Base-by-base conservation (phyloP, 2,797 vertebrate species). In the Danionella dracula region DNA sequence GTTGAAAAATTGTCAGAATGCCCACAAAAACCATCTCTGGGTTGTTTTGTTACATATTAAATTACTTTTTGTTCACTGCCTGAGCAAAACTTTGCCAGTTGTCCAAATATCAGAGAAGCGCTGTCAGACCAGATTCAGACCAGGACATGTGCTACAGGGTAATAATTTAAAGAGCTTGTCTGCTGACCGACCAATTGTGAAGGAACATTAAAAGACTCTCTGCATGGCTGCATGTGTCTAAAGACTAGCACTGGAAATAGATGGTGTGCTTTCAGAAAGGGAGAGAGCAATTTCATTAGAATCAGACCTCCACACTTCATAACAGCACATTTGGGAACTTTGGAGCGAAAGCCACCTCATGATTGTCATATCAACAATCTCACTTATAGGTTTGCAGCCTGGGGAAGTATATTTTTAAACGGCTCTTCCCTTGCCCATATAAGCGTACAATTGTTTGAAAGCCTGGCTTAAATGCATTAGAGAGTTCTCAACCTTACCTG, bases 251-350 rank as follows among this genome's bases (percentile, higher is more conserved):
- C 16, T 15, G 53, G 37, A 69, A 74, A 62, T 67, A 46, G 66
- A 70, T 67, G 66, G 29, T 7, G 58, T 53, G 32, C 48, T 5
- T 21, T 44, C 46, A 42, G 31, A 32, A 27, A 69, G 62, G 63
- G 38, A 69, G 34, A 59, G 16, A 12, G 32, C 8, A 50, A 69
- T 68, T 50, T 17, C 61, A 66, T 66, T 72, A 74, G 13, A 53
- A 56, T 49, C 35, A 51, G 55, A 21, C 66, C 64, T 60, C 62
- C 58, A 48, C 51, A 29, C 58, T 64, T 15, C 4, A 45, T 63
- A 70, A 70, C 60, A 70, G 66, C 62, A 76, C 74, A 72, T 76
- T 70, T 57, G 62, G 70, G 63, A 54, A 58, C 58, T 71, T 70
- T 27, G n/a, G 31, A 50, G 29, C 56, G 27, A 70, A 70, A 70